Conservation (phyloP, 1,140 invertebrate genomes). For the Drosophila ananassae region DNA sequence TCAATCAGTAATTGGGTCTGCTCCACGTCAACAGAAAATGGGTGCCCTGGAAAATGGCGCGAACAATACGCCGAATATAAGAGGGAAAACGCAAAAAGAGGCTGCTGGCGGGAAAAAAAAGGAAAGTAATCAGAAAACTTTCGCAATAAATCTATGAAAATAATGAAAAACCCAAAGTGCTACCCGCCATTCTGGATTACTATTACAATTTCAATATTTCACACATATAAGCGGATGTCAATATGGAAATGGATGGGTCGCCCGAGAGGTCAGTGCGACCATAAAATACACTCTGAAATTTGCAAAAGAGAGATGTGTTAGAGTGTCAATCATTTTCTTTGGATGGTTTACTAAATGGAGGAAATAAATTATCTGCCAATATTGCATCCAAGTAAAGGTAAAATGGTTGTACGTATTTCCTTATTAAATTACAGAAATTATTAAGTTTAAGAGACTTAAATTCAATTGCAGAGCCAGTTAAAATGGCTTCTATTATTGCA, state of each 20-base stretch:
- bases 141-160: constrained; percentile 76
- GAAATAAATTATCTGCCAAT: not conserved
- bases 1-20: constrained; percentile 59
- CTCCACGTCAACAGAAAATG: constrained; percentile 8
- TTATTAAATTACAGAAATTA: too few species aligned
- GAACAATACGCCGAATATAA: constrained; percentile 14
- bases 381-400: too few species aligned
- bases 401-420: too few species aligned
- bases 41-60: constrained; percentile 4
- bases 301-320: not conserved
- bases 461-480: too few species aligned
- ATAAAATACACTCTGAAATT: constrained; percentile 35
- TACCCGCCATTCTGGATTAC: constrained; percentile 30
- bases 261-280: constrained; percentile 35
- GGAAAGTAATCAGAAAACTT: constrained; percentile 75
- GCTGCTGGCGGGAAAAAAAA: constrained; percentile 18
- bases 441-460: too few species aligned
- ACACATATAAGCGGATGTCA: constrained; percentile 26
- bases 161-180: constrained; percentile 66
- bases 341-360: not conserved
- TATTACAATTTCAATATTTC: constrained; percentile 61
- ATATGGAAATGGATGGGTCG: constrained; percentile 33
- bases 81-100: constrained; percentile 16
- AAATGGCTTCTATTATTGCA: not conserved
- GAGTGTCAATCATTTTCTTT: not conserved